phyloP scores from a whole-genome alignment of 2,797 vertebrate species.

The Scolopax rusticola region DNA sequence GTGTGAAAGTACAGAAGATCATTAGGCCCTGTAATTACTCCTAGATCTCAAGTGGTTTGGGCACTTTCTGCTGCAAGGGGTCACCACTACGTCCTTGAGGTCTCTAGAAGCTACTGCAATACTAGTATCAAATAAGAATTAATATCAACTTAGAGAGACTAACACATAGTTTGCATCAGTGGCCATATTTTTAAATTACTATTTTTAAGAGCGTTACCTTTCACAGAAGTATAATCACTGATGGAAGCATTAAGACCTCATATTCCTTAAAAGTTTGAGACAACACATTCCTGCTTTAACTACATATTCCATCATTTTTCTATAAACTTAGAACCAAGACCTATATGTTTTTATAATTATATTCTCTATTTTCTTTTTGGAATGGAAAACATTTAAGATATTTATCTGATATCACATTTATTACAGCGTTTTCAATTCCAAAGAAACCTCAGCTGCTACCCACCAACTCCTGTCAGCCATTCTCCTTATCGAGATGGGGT shows the following conservation, averaged over 20 bases:
- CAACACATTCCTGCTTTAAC: not conserved
- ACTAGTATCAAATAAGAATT: not conserved
- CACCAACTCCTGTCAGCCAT: not conserved
- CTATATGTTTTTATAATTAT: not conserved
- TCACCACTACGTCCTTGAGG: not conserved
- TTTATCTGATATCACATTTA: not conserved
- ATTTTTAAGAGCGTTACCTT: not conserved
- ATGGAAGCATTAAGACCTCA: not conserved
- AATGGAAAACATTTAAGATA: not conserved
- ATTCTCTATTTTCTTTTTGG: not conserved
- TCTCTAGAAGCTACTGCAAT: not conserved
- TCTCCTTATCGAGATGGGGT: not conserved
- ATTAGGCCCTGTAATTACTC: not conserved
- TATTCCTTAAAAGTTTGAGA: not conserved
- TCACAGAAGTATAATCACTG: not conserved
- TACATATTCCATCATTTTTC: not conserved
- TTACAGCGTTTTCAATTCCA: not conserved
- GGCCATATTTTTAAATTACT: not conserved
- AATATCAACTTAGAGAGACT: not conserved
- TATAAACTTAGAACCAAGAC: not conserved
- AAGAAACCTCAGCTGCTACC: not conserved
- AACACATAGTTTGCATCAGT: not conserved
- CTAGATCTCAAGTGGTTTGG: rapidly evolving
- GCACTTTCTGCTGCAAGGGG: not conserved
- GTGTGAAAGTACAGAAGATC: not conserved